Evolutionary conservation across 2,113 vertebrate genomes (phyloP), one percentile per base, ranked within the genome.

Genomic region (Rhabdomys dilectus): DNA sequence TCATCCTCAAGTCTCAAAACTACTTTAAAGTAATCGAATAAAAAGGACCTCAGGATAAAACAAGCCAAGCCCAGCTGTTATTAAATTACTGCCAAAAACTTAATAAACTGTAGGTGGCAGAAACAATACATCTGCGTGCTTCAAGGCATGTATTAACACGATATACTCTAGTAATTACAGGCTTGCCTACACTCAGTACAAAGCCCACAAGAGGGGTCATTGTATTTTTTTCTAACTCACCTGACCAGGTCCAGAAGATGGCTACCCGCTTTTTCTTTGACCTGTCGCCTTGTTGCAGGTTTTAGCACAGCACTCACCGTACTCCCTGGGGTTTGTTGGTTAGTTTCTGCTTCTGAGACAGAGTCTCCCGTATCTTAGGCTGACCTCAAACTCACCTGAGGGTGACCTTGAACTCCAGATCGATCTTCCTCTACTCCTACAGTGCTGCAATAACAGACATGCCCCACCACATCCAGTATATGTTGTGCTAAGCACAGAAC

Each of bases 41-140:
- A 86, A 80, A 68, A 68, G 66, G 13, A 94, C 72, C 48, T 95
- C 85, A 86, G 45, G 39, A 80, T 64, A 86, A 86, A 92, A 89
- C 45, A 96, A 88, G 68, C 72, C 91, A 96, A 96, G 72, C 29
- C 16, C 82, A 66, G 19, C 31, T 81, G 7, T 85, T 91, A 92
- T 89, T 91, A 72, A 88, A 95, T 95, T 96, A 96, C 39, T 94
- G 53, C 86, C 93, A 96, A 96, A 58, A 95, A 73, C 45, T 95
- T 95, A 94, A 82, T 91, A 58, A 96, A 84, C 48, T 82, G 60
- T 77, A 48, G 86, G 29, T 78, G 42, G 96, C 66, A 95, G 73
- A 93, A 97, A 93, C 68, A 96, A 96, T 56, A 89, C 84, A 45
- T 39, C 45, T 21, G 91, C 82, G 45, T 78, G 9, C 60, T 94